A percentile compares a stretch with the other conserved stretches of the same genome.
phyloP scores from a whole-genome alignment of 1,140 invertebrate genomes.

The Heterodera schachtii region DNA sequence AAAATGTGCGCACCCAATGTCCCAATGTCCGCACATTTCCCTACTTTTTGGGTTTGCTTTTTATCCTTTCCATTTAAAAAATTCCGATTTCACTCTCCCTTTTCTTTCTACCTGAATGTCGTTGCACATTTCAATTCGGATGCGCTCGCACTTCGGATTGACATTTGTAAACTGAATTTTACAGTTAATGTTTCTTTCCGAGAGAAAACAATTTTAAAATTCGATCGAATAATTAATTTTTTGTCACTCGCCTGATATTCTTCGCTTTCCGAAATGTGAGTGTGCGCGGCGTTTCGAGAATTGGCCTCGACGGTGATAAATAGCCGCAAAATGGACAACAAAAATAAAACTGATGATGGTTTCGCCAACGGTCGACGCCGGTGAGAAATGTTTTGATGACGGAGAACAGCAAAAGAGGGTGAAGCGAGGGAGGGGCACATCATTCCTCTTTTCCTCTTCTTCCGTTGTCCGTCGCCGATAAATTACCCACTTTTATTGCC shows the following conservation, averaged over 20 bases:
- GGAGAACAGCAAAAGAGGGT: background rate
- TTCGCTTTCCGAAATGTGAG: slow-evolving; percentile 21
- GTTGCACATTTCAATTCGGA: slow-evolving; percentile 86
- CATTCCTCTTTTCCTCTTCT: background rate
- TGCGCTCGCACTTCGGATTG: slow-evolving; percentile 82
- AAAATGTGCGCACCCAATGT: background rate
- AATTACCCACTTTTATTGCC: slow-evolving; percentile 7
- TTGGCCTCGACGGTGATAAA: slow-evolving; percentile 1
- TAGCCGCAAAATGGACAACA: slow-evolving; percentile 14
- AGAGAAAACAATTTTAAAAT: slow-evolving; percentile 16
- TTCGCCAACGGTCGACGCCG: background rate
- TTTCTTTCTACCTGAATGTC: slow-evolving; percentile 71
- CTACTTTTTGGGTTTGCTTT: no score
- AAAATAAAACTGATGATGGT: background rate
- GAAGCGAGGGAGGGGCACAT: background rate
- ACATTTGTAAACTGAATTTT: slow-evolving; percentile 35
- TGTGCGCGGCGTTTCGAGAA: background rate
- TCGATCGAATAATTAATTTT: background rate
- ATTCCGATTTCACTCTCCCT: no score
- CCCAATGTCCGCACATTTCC: no score
- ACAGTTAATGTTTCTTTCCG: slow-evolving; percentile 9
- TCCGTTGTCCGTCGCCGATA: slow-evolving; percentile 1
- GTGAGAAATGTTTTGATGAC: background rate
- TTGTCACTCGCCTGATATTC: slow-evolving; percentile 35
- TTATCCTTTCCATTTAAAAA: background rate